Evolutionary conservation across 1,140 invertebrate species (phyloP), one percentile per base, ranked within the genome.

Genomic region (Musca vetustissima): DNA sequence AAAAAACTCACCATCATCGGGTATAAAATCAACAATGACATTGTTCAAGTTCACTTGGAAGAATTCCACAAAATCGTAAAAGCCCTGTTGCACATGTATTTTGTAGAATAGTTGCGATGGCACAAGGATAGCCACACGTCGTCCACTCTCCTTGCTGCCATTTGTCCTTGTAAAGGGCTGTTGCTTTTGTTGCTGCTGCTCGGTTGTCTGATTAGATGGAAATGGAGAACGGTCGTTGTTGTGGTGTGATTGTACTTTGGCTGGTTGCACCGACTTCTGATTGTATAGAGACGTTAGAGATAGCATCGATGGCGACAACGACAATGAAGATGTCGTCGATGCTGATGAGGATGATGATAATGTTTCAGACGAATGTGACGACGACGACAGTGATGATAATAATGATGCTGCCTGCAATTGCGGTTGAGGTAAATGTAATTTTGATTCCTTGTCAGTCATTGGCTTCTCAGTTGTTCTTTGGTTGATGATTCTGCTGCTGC

Each of bases 1-100:
- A 17, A 17, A 59, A 53, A 32, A 80, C 79, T 80, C 66, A 81
- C 79, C 79, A 68, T 78, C 72, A 72, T 79, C 77, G 22, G 64
- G 74, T 64, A 81, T 70, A 52, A 81, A 81, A 71, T 81, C 77
- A 36, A 81, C 77, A 66, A 55, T 75, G 65, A 66, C 73, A 71
- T 81, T 77, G 57, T 67, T 70, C 50, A 80, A 70, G 67, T 76
- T 73, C 71, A 78, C 71, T 71, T 81, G 75, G 69, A 81, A 81
- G 67, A 78, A 81, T 53, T 80, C 76, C 50, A 79, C 67, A 66
- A 81, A 81, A 57, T 76, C 67, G 49, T 75, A 66, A 22, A 81
- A 81, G 28, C 79, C 79, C 73, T 76, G 72, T 73, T 80, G 79
- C 72, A 81, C 75, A 64, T 79, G 73, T 76, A 74, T 75, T 74